These are phyloP conservation scores for Macrotis lagotis DNA, from an alignment of 2,113 vertebrate species.

Conservation along the genomic window DNA sequence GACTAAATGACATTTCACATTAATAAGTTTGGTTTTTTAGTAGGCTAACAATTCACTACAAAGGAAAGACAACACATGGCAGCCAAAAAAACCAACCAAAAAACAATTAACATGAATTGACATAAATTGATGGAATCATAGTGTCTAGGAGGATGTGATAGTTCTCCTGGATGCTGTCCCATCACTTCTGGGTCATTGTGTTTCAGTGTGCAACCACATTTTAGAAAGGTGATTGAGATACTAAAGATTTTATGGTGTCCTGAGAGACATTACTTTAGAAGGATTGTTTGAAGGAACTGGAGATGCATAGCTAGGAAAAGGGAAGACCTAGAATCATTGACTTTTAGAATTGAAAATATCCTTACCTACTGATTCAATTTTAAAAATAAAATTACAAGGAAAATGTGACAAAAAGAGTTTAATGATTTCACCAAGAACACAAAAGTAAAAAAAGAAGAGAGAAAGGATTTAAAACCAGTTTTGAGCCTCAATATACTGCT, in stretches of 20 bases:
- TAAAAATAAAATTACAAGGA: conserved; percentile 20
- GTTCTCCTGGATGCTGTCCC: neutral
- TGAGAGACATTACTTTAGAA: neutral
- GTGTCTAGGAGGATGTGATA: neutral
- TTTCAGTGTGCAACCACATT: neutral
- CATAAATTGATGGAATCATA: neutral
- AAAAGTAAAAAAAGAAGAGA: conserved; percentile 17
- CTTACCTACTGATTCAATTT: neutral
- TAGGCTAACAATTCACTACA: neutral
- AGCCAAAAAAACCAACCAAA: neutral
- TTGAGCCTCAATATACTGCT: neutral
- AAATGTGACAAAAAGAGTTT: conserved; percentile 19
- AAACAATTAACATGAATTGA: neutral
- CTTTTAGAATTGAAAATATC: neutral
- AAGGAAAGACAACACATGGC: neutral
- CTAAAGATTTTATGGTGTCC: neutral
- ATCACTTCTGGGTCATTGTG: neutral
- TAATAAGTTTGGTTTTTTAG: neutral
- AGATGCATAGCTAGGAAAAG: neutral
- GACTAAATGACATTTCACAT: neutral
- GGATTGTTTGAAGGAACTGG: neutral
- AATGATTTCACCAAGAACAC: neutral
- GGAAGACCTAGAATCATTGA: neutral
- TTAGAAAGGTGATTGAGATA: neutral
- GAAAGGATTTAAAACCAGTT: neutral